phyloP scores from a whole-genome alignment of 1,140 invertebrate species.

The Hyphantria cunea region DNA sequence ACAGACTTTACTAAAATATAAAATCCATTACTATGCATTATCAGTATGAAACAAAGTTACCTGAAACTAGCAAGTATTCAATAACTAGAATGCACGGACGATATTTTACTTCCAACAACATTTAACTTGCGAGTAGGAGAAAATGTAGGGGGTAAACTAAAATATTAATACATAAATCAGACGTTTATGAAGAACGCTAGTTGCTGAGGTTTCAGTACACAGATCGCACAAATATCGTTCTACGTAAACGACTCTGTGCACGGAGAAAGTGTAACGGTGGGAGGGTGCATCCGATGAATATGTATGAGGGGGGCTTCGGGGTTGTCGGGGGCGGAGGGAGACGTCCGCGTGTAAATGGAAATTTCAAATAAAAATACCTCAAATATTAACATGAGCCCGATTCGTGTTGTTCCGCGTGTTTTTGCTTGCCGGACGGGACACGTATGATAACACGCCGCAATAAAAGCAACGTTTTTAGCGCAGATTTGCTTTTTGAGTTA shows the following conservation, averaged over 20 bases:
- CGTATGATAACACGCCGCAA: constrained; percentile 64
- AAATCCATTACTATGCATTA: no score
- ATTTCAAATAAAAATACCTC: constrained; percentile 81
- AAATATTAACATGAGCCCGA: constrained; percentile 79
- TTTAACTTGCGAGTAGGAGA: not conserved
- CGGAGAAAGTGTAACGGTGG: constrained; percentile 60
- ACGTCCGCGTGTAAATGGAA: constrained; percentile 74
- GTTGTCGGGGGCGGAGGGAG: constrained; percentile 25
- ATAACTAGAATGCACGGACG: not conserved
- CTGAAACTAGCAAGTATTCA: no score
- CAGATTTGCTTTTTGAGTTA: constrained; percentile 34
- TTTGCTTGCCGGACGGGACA: constrained; percentile 43
- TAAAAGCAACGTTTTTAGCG: constrained; percentile 47
- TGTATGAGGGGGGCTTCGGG: constrained; percentile 70
- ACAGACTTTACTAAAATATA: no score
- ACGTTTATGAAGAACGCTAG: constrained; percentile 27
- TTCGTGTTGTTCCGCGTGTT: constrained; percentile 71
- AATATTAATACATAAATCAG: constrained; percentile 27
- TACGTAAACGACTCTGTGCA: constrained; percentile 28
- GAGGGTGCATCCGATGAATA: constrained; percentile 80
- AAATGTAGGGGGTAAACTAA: constrained; percentile 14
- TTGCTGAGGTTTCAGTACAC: constrained; percentile 33
- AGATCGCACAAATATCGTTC: constrained; percentile 35
- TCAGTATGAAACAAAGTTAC: no score
- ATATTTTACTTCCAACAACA: constrained; percentile 6